Conservation (phyloP, 2,113 vertebrate genomes). For the Thamnophis sirtalis region DNA sequence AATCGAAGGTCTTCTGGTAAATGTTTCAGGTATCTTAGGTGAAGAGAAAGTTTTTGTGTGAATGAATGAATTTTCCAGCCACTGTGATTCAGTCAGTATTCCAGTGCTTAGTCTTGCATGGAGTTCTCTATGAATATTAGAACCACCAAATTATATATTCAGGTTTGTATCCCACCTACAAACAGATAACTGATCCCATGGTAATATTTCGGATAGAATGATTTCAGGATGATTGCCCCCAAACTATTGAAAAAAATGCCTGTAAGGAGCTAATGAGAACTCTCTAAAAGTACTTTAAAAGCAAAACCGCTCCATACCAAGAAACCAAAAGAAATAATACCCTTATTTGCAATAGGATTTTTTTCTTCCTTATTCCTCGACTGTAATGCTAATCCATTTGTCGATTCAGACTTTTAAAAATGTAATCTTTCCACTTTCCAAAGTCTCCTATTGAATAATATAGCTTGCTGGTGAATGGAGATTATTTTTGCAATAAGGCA, state of each 20-base stretch:
- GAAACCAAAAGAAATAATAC: slow-evolving; percentile 55
- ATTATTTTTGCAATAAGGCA: slow-evolving; percentile 82
- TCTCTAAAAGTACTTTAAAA: slow-evolving; percentile 27
- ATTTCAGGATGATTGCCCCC: not conserved
- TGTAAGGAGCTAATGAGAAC: slow-evolving; percentile 44
- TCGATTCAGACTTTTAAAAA: slow-evolving; percentile 66
- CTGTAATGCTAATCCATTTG: slow-evolving; percentile 68
- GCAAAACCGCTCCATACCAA: slow-evolving; percentile 2
- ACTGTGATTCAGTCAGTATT: not conserved
- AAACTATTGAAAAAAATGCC: slow-evolving; percentile 13
- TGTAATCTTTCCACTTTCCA: slow-evolving; percentile 63
- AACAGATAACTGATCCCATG: not conserved
- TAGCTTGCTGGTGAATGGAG: slow-evolving; percentile 74
- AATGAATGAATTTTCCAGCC: not conserved
- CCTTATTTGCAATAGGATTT: slow-evolving; percentile 43
- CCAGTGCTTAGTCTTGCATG: not conserved
- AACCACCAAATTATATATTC: not conserved
- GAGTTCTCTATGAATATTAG: not conserved
- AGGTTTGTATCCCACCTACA: not conserved
- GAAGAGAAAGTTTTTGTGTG: not conserved
- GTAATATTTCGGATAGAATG: not conserved
- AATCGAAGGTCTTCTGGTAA: not conserved
- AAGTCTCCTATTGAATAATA: slow-evolving; percentile 75
- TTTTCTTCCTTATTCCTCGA: slow-evolving; percentile 56
- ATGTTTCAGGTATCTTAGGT: not conserved